Evolutionary conservation across 2,888 invertebrate species (phyloP).

Genomic region (Ethmia dodecea): DNA sequence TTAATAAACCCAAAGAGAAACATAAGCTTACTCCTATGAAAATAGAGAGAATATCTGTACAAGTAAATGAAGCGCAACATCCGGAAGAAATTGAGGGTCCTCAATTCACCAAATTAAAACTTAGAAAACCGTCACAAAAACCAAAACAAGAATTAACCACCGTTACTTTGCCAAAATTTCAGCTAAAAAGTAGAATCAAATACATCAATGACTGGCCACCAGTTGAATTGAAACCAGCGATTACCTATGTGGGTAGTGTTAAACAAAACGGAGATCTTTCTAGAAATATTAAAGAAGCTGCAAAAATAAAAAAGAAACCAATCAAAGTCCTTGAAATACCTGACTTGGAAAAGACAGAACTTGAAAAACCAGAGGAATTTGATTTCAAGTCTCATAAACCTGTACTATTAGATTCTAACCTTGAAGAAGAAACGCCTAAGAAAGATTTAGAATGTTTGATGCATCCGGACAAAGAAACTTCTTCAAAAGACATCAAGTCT

Average conservation of each 20-base stretch:
- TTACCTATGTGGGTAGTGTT: slow-evolving; percentile 73
- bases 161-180: slow-evolving; percentile 78
- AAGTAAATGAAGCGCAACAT: slow-evolving; percentile 79
- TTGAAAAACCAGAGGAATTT: slow-evolving; percentile 68
- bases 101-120: slow-evolving; percentile 81
- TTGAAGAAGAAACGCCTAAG: not conserved
- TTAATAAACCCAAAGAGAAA: slow-evolving; percentile 26
- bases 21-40: slow-evolving; percentile 64
- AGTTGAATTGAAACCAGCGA: slow-evolving; percentile 64
- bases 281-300: slow-evolving; percentile 82
- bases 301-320: slow-evolving; percentile 78
- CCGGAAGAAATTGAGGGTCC: slow-evolving; percentile 76
- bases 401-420: slow-evolving; percentile 21
- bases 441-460: too few relatives aligned
- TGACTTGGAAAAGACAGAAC: slow-evolving; percentile 63
- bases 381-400: slow-evolving; percentile 30
- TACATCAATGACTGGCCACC: slow-evolving; percentile 80
- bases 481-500: too few relatives aligned
- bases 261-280: slow-evolving; percentile 82
- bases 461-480: too few relatives aligned
- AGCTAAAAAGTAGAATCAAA: slow-evolving; percentile 84
- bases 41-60: slow-evolving; percentile 78
- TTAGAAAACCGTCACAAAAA: slow-evolving; percentile 77
- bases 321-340: slow-evolving; percentile 67
- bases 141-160: slow-evolving; percentile 61